These are phyloP conservation scores for Drosophila athabasca DNA, from an alignment of 1,140 invertebrate genomes.

Conservation along the genomic window DNA sequence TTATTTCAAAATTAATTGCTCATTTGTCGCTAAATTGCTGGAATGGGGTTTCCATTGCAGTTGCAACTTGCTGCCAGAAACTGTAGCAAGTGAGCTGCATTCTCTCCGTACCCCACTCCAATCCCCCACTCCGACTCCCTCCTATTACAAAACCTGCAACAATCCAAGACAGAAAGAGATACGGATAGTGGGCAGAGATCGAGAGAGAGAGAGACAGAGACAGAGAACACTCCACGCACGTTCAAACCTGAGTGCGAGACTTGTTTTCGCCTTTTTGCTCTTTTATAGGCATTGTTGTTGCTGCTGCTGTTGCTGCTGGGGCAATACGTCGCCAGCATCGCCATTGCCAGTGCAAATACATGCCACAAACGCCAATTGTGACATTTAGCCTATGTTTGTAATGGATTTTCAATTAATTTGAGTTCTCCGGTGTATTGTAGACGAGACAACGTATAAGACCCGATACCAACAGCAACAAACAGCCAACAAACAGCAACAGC, in stretches of 20 bases:
- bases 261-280: slow-evolving; percentile 78
- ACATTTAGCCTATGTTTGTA: slow-evolving; percentile 83
- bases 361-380: slow-evolving; percentile 82
- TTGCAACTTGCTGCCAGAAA: slow-evolving; percentile 49
- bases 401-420: slow-evolving; percentile 83
- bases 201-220: background rate
- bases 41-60: slow-evolving; percentile 80
- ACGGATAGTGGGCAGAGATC: background rate
- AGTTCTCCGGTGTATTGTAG: slow-evolving; percentile 82
- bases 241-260: slow-evolving; percentile 75
- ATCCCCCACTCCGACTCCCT: background rate
- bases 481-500: slow-evolving; percentile 34
- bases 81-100: slow-evolving; percentile 57
- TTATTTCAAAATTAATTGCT: slow-evolving; percentile 82
- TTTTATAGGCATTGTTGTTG: slow-evolving; percentile 79
- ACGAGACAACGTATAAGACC: slow-evolving; percentile 72
- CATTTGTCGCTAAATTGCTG: slow-evolving; percentile 81
- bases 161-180: slow-evolving; percentile 20
- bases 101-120: too few species aligned
- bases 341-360: slow-evolving; percentile 73
- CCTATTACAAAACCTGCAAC: slow-evolving; percentile 71
- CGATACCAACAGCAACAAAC: slow-evolving; percentile 41
- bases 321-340: slow-evolving; percentile 64
- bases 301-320: slow-evolving; percentile 41
- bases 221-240: slow-evolving; percentile 42